Conservation (phyloP, 2,888 invertebrate genomes). For the Apotomis betuletana region DNA sequence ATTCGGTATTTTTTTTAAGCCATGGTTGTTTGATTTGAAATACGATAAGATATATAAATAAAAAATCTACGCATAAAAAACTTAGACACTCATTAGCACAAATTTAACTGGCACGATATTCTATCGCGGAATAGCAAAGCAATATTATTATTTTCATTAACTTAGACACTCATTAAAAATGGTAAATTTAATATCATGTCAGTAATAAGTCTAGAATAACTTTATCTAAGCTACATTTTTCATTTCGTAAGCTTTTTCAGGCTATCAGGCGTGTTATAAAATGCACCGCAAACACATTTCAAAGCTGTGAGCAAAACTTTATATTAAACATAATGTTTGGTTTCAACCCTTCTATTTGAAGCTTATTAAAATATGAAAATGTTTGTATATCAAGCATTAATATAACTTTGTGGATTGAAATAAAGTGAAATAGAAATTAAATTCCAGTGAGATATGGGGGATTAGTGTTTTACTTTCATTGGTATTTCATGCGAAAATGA, state of each 20-base stretch:
- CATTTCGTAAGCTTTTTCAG: constrained; percentile 3
- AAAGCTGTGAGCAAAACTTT: constrained; percentile 25
- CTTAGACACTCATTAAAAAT: background rate
- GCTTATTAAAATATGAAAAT: constrained; percentile 34
- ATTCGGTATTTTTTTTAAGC: no score
- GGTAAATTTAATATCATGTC: background rate
- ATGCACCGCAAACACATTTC: constrained; percentile 24
- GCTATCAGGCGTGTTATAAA: constrained; percentile 20
- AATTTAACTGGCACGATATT: no score
- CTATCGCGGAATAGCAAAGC: no score
- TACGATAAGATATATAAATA: no score
- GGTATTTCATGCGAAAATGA: no score
- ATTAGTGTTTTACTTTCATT: no score
- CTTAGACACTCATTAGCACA: background rate
- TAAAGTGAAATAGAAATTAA: constrained; percentile 20
- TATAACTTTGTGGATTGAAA: constrained; percentile 14
- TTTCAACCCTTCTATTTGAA: constrained; percentile 26
- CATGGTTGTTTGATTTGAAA: no score
- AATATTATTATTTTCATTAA: no score
- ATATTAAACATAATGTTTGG: constrained; percentile 33
- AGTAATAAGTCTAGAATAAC: background rate
- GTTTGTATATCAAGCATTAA: constrained; percentile 10
- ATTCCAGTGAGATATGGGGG: background rate
- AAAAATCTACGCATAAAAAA: background rate
- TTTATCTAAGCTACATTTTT: constrained; percentile 9